Percentiles rank a stretch among this genome's conserved stretches.
These are phyloP conservation scores for Miltochrista miniata DNA, from an alignment of 2,888 invertebrate genomes.

Conservation along the genomic window DNA sequence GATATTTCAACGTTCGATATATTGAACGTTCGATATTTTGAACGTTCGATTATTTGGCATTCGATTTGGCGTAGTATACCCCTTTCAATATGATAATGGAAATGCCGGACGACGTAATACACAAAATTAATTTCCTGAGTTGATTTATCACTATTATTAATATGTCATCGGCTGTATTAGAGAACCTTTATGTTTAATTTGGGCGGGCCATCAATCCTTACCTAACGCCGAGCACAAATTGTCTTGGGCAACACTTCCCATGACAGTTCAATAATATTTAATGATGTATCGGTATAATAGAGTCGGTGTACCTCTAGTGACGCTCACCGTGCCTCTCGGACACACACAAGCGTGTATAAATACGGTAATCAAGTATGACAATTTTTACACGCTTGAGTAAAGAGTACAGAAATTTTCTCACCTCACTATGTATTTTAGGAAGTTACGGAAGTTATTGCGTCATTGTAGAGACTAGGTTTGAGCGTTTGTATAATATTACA, in stretches of 20 bases:
- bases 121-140: slow-evolving; percentile 19
- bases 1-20: no score
- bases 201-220: slow-evolving; percentile 33
- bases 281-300: slow-evolving; percentile 55
- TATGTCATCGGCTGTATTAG: slow-evolving; percentile 16
- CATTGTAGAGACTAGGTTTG: slow-evolving; percentile 8
- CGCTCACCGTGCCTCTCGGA: slow-evolving; percentile 1
- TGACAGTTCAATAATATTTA: slow-evolving; percentile 62
- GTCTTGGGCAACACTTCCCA: slow-evolving; percentile 56
- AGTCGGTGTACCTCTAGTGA: slow-evolving; percentile 35
- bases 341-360: slow-evolving; percentile 32
- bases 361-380: slow-evolving; percentile 38
- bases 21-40: no score
- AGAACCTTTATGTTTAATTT: slow-evolving; percentile 12
- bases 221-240: slow-evolving; percentile 37
- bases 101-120: slow-evolving; percentile 11
- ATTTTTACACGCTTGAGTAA: slow-evolving; percentile 33
- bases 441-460: slow-evolving; percentile 34
- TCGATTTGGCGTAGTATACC: no score
- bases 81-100: slow-evolving; percentile 9
- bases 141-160: slow-evolving; percentile 21
- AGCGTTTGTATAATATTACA: neutral
- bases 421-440: slow-evolving; percentile 22
- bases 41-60: no score
- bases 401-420: slow-evolving; percentile 34